Evolutionary conservation across 2,113 vertebrate species (phyloP).

Genomic region (Amazona vittata): DNA sequence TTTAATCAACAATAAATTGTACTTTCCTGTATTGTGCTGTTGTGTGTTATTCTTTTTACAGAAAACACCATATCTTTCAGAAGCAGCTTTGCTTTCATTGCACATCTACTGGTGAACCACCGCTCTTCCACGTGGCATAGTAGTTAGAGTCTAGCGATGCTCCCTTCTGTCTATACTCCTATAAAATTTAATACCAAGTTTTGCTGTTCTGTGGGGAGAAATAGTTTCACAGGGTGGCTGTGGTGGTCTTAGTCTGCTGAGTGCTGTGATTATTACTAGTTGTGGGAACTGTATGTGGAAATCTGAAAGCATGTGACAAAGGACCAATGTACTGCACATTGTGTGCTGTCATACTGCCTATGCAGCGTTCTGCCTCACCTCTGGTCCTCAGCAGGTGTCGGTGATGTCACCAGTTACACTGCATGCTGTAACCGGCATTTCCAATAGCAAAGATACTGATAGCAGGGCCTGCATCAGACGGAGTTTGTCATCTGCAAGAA

Average conservation of each 20-base stretch:
- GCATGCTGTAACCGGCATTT: fast-evolving
- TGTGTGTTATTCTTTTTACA: neutral
- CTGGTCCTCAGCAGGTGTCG: neutral
- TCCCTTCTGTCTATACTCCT: neutral
- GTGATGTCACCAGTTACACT: neutral
- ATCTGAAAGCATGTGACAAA: neutral
- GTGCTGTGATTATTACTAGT: neutral
- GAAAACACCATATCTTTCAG: neutral
- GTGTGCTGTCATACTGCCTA: fast-evolving
- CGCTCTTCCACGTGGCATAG: neutral
- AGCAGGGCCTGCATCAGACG: neutral
- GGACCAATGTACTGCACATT: neutral
- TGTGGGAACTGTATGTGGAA: neutral
- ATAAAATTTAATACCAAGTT: neutral
- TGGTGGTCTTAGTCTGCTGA: neutral
- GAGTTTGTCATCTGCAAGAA: neutral
- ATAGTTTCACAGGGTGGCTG: neutral
- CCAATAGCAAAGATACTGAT: fast-evolving
- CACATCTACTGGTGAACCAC: neutral
- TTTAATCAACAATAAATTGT: slow-evolving; percentile 30
- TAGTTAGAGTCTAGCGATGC: neutral
- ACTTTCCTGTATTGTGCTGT: neutral
- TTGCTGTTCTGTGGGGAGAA: neutral
- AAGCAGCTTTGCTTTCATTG: neutral
- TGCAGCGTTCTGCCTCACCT: fast-evolving